Conservation (phyloP, 2,797 vertebrate species). For the Typhlichthys subterraneus region DNA sequence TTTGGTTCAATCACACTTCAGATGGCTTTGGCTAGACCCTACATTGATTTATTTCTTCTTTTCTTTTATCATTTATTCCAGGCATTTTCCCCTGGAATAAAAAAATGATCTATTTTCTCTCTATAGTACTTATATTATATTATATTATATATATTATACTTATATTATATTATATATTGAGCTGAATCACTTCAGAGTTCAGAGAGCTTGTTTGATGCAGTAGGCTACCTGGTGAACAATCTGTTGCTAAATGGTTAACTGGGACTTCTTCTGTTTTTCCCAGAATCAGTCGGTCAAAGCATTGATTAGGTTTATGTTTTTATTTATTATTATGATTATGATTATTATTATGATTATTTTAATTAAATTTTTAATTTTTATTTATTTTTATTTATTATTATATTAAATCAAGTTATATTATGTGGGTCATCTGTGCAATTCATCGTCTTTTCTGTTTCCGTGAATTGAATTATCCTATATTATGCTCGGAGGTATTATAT, state of each 20-base stretch:
- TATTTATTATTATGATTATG: constrained; percentile 51
- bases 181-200: too few species aligned
- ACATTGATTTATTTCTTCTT: constrained; percentile 41
- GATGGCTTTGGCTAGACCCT: constrained; percentile 36
- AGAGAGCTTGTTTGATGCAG: constrained; percentile 15
- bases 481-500: too few species aligned
- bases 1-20: constrained; percentile 51
- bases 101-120: constrained; percentile 18
- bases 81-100: constrained; percentile 15
- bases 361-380: background rate
- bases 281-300: constrained; percentile 15
- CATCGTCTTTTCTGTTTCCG: too few species aligned
- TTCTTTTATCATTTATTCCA: constrained; percentile 8
- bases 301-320: constrained; percentile 11
- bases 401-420: too few species aligned
- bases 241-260: constrained; percentile 18
- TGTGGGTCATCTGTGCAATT: too few species aligned
- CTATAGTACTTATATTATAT: constrained; percentile 3
- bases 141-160: too few species aligned
- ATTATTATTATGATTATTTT: background rate
- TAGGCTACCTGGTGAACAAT: constrained; percentile 26
- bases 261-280: constrained; percentile 7
- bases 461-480: too few species aligned
- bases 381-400: background rate
- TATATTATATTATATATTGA: too few species aligned